These are phyloP conservation scores for Tenodera sinensis DNA, from an alignment of 2,888 invertebrate genomes.

Conservation along the genomic window DNA sequence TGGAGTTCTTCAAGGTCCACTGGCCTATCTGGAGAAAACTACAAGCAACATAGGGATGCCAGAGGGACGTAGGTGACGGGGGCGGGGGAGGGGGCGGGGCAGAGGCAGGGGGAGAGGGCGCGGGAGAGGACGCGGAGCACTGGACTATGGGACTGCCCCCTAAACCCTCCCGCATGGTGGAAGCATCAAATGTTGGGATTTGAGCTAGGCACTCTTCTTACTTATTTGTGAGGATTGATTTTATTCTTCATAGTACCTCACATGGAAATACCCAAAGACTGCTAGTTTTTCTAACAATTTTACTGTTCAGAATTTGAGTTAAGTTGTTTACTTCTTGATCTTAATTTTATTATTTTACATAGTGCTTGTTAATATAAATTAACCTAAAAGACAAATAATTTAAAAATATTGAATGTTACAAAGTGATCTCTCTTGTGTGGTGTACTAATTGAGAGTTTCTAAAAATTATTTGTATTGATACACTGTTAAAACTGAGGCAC, in stretches of 20 bases:
- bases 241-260: neutral
- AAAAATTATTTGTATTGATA: neutral
- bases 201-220: conserved; percentile 34
- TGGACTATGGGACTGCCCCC: conserved; percentile 40
- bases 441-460: neutral
- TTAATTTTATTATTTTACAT: neutral
- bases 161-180: conserved; percentile 28
- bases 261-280: neutral
- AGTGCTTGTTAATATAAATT: neutral
- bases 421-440: neutral
- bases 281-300: neutral
- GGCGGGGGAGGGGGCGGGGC: conserved; percentile 78
- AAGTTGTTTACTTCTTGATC: neutral
- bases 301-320: neutral
- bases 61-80: conserved; percentile 81
- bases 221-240: no score
- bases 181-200: neutral
- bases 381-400: neutral
- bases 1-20: conserved; percentile 71
- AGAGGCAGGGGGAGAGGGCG: conserved; percentile 71
- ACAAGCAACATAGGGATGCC: conserved; percentile 88
- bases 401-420: neutral
- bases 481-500: neutral
- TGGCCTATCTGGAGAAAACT: conserved; percentile 85
- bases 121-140: conserved; percentile 70